Conservation (phyloP, 2,888 invertebrate species). For the Pyralis farinalis region DNA sequence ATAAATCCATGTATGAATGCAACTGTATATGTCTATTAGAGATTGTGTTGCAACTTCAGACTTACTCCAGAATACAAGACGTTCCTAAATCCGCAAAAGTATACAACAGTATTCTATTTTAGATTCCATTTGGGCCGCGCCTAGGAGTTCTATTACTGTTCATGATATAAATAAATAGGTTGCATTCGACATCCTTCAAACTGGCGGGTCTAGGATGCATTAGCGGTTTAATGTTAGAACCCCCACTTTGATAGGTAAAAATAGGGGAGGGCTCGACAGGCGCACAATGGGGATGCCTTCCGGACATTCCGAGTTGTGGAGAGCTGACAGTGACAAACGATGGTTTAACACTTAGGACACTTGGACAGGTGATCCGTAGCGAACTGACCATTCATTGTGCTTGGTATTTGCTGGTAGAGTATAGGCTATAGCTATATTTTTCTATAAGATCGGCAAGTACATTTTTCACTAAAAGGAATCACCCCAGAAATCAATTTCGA, state of each 20-base stretch:
- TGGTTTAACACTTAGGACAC: conserved; percentile 48
- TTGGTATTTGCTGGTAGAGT: conserved; percentile 31
- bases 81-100: too few species aligned
- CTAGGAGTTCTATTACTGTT: too few species aligned
- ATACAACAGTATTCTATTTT: too few species aligned
- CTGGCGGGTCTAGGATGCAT: background rate
- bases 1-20: too few species aligned
- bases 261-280: conserved; percentile 42
- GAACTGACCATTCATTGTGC: conserved; percentile 56
- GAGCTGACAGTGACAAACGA: conserved; percentile 62
- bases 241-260: conserved; percentile 40
- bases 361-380: conserved; percentile 65
- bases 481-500: too few species aligned
- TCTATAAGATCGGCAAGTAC: too few species aligned
- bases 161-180: too few species aligned
- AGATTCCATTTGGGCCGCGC: too few species aligned
- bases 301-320: conserved; percentile 39
- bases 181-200: background rate
- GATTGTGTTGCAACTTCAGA: too few species aligned
- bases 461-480: too few species aligned
- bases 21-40: too few species aligned
- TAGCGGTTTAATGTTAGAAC: conserved; percentile 22
- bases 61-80: too few species aligned
- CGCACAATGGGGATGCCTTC: conserved; percentile 49
- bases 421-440: conserved; percentile 9